Evolutionary conservation across 2,797 vertebrate species (phyloP).

Genomic region (Pseudopleuronectes americanus): DNA sequence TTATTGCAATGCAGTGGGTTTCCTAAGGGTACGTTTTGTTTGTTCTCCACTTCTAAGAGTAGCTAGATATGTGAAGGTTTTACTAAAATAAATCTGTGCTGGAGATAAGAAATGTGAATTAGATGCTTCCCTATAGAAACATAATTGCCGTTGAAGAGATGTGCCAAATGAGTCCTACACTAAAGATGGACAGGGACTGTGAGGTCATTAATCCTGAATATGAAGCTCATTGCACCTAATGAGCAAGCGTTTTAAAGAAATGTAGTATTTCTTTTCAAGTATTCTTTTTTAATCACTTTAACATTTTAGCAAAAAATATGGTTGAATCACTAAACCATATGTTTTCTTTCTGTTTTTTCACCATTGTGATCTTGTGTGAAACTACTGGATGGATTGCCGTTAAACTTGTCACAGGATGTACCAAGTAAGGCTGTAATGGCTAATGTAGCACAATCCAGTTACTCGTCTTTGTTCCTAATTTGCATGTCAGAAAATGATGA

Average conservation of each 20-base stretch:
- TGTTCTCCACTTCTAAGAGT: not conserved
- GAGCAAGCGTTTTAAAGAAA: not conserved
- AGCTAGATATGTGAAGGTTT: not conserved
- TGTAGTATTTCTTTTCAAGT: not conserved
- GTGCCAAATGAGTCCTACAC: constrained; percentile 4
- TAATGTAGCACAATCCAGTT: too few relatives aligned
- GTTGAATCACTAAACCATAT: too few relatives aligned
- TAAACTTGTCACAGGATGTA: not conserved
- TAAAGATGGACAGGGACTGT: constrained; percentile 12
- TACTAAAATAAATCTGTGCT: not conserved
- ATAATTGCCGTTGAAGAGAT: not conserved
- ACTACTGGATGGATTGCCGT: not conserved
- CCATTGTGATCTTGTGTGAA: not conserved
- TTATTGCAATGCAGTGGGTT: not conserved
- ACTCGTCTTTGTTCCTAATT: too few relatives aligned
- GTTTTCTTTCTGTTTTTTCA: not conserved
- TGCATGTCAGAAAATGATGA: too few relatives aligned
- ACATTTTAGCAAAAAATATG: too few relatives aligned
- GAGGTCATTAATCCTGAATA: constrained; percentile 7
- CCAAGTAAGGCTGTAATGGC: too few relatives aligned
- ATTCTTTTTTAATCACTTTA: not conserved
- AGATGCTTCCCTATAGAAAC: not conserved
- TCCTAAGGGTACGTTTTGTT: not conserved
- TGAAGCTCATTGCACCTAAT: constrained; percentile 11
- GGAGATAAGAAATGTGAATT: not conserved